Evolutionary conservation across 2,888 invertebrate species (phyloP), one percentile per base, ranked within the genome.

Genomic region (Fissipunctia ypsillon): DNA sequence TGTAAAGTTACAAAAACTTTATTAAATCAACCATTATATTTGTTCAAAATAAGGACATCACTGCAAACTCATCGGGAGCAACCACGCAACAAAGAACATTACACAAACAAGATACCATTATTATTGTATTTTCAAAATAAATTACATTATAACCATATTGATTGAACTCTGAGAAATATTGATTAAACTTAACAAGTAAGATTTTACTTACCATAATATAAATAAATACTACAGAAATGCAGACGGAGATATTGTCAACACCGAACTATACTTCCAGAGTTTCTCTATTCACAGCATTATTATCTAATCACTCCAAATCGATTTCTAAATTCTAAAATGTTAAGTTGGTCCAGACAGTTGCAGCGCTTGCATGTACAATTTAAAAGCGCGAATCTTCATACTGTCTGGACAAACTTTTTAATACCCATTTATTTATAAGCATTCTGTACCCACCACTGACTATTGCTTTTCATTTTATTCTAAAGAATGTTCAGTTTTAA

Each of bases 41-140:
- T 94, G 92, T 93, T 94, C 93, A 91, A 91, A 90, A 90, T 83
- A 90, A 90, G 76, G 84, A 84, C 80, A 88, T 88, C 88, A 89
- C 87, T 88, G 85, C 83, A 89, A 90, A 90, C 88, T 87, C 81
- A 84, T 86, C 71, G 72, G 80, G 78, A 85, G 78, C 83, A 79
- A 80, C 83, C 85, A 88, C 76, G 82, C 84, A 87, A 88, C 86
- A 87, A 89, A 87, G 82, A 88, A 87, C 80, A 87, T 86, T 86
- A 88, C 70, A 86, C 70, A 86, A 87, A 86, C 82, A 78, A 85
- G 73, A 76, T 80, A 70, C 69, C 78, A 81, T 72, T 74, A 82
- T 81, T 88, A 90, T 87, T 88, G 86, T 83, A 85, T 85, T 79
- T 65, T 78, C 61, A 57, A 82, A 75, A 83, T 81, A 83, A 84